Evolutionary conservation across 2,888 invertebrate genomes (phyloP).

Genomic region (Lasioglossum marginatum): DNA sequence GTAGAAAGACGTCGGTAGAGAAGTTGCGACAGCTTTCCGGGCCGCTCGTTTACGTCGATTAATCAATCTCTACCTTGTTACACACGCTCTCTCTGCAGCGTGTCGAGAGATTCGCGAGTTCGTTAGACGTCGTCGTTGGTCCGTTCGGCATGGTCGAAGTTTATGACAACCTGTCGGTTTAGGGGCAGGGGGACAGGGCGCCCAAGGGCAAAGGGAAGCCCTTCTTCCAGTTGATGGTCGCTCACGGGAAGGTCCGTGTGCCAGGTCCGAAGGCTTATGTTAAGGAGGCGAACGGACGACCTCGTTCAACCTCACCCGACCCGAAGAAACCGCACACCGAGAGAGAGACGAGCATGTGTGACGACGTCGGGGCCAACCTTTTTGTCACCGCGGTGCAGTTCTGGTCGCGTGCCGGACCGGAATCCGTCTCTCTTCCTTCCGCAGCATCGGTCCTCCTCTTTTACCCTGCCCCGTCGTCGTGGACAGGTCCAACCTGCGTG

Average conservation of each 20-base stretch:
- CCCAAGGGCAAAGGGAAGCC: slow-evolving; percentile 62
- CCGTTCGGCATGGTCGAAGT: slow-evolving; percentile 40
- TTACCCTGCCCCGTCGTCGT: slow-evolving; percentile 25
- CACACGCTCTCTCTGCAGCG: slow-evolving; percentile 11
- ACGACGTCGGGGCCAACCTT: slow-evolving; percentile 76
- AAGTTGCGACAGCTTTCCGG: slow-evolving; percentile 46
- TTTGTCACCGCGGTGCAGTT: slow-evolving; percentile 79
- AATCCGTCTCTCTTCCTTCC: slow-evolving; percentile 6
- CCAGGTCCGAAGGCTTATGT: slow-evolving; percentile 71
- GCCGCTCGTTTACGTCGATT: slow-evolving; percentile 40
- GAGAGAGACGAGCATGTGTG: slow-evolving; percentile 66
- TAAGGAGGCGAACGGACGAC: slow-evolving; percentile 57
- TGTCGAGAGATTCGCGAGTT: slow-evolving; percentile 33
- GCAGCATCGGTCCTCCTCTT: background rate
- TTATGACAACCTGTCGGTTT: slow-evolving; percentile 62
- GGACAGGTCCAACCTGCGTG: slow-evolving; percentile 74
- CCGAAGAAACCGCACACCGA: slow-evolving; percentile 33
- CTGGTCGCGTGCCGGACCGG: slow-evolving; percentile 82
- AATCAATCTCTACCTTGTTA: slow-evolving; percentile 36
- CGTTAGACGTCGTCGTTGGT: slow-evolving; percentile 14
- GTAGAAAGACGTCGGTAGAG: slow-evolving; percentile 21
- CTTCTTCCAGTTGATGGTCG: slow-evolving; percentile 54
- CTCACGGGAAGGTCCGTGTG: slow-evolving; percentile 58
- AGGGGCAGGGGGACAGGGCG: slow-evolving; percentile 49
- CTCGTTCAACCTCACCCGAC: slow-evolving; percentile 49